A percentile compares a stretch with the other conserved stretches of the same genome.
Evolutionary conservation across 1,140 invertebrate species (phyloP).

Genomic region (Chelonus insularis): DNA sequence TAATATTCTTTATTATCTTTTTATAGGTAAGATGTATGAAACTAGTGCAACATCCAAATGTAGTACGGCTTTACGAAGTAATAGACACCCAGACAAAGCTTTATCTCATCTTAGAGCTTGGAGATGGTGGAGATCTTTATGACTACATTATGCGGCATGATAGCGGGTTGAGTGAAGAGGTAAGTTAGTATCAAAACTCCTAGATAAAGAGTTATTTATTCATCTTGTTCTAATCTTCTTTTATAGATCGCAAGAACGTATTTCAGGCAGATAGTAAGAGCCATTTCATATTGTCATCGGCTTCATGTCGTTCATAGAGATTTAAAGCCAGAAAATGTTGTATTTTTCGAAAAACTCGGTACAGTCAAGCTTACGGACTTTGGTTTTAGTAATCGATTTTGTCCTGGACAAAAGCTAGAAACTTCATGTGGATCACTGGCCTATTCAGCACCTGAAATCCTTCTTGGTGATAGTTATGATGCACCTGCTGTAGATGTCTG

Average conservation of each 20-base stretch:
- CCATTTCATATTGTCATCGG: conserved; percentile 97
- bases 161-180: conserved; percentile 70
- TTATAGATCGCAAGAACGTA: conserved; percentile 83
- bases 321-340: conserved; percentile 98
- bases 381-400: conserved; percentile 97
- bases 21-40: conserved; percentile 94
- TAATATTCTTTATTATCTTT: background rate
- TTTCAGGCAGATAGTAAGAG: conserved; percentile 93
- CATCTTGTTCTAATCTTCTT: conserved; percentile 6
- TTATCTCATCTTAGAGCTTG: conserved; percentile 94
- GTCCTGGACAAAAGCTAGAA: conserved; percentile 94
- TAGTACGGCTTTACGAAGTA: conserved; percentile 97
- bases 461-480: conserved; percentile 93
- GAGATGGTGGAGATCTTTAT: conserved; percentile 98
- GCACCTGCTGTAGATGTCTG: conserved; percentile 96
- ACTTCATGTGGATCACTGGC: conserved; percentile 99
- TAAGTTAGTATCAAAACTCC: conserved; percentile 27
- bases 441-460: conserved; percentile 98
- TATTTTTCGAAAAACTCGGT: conserved; percentile 97
- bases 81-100: conserved; percentile 98
- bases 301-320: conserved; percentile 93
- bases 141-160: conserved; percentile 99
- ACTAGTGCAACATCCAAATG: conserved; percentile 97
- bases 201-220: background rate
- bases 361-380: conserved; percentile 99